These are phyloP conservation scores for Stegostoma tigrinum DNA, from an alignment of 2,113 vertebrate species.

Conservation along the genomic window DNA sequence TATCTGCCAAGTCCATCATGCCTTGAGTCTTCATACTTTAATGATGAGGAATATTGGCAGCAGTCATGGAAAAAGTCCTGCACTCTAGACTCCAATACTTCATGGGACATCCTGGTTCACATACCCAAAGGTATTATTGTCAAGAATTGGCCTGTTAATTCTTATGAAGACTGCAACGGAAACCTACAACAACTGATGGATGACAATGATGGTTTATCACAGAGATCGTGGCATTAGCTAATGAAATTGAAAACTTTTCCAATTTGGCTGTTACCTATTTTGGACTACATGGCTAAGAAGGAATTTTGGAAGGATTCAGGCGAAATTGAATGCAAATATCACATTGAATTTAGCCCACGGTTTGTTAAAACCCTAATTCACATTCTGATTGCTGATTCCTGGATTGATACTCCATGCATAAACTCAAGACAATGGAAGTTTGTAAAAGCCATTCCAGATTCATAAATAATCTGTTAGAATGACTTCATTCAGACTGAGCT, in stretches of 20 bases:
- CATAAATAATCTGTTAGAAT: not conserved
- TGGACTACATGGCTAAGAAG: not conserved
- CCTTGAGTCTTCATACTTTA: no score
- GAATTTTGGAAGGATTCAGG: not conserved
- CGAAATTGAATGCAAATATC: not conserved
- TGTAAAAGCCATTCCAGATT: not conserved
- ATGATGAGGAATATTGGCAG: no score
- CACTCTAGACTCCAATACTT: no score
- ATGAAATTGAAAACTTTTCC: not conserved
- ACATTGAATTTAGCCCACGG: not conserved
- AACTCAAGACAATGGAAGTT: not conserved
- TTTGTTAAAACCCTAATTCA: not conserved
- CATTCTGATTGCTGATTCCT: not conserved
- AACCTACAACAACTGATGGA: no score
- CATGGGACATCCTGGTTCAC: no score
- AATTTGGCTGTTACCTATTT: not conserved
- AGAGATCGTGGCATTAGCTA: not conserved
- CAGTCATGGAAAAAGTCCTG: no score
- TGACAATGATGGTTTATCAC: not conserved
- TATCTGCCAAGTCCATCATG: no score
- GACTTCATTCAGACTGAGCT: constrained; percentile 21
- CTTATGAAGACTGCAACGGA: no score
- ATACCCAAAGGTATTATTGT: no score
- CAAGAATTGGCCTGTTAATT: no score
- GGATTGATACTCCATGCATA: not conserved